phyloP scores from a whole-genome alignment of 2,797 vertebrate species.

The Todus mexicanus region DNA sequence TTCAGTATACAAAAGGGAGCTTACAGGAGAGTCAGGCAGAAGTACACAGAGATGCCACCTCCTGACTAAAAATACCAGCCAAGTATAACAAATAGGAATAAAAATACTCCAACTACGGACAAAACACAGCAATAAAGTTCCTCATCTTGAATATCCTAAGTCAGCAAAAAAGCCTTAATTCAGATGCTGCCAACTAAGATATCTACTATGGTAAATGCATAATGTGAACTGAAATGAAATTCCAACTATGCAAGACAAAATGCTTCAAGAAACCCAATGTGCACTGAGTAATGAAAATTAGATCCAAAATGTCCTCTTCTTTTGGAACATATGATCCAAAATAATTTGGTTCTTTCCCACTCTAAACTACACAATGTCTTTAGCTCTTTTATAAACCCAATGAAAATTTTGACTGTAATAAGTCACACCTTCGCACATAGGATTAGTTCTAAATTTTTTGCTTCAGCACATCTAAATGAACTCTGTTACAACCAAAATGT shows the following conservation, averaged over 20 bases:
- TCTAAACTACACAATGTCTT: background rate
- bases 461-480: background rate
- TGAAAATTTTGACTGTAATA: background rate
- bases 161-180: background rate
- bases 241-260: background rate
- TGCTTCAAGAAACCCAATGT: background rate
- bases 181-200: background rate
- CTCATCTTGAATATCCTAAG: background rate
- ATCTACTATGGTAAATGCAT: background rate
- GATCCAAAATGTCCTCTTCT: background rate
- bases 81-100: background rate
- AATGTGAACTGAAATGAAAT: background rate
- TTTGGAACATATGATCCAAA: background rate
- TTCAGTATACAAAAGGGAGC: background rate
- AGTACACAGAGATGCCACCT: background rate
- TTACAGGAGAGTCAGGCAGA: background rate
- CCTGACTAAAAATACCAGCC: background rate
- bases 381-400: background rate
- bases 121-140: background rate
- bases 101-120: background rate
- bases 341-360: background rate
- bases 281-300: background rate
- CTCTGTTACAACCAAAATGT: background rate
- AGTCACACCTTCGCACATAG: background rate
- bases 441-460: background rate